phyloP scores from a whole-genome alignment of 2,797 vertebrate species.

The Cyclopterus lumpus region DNA sequence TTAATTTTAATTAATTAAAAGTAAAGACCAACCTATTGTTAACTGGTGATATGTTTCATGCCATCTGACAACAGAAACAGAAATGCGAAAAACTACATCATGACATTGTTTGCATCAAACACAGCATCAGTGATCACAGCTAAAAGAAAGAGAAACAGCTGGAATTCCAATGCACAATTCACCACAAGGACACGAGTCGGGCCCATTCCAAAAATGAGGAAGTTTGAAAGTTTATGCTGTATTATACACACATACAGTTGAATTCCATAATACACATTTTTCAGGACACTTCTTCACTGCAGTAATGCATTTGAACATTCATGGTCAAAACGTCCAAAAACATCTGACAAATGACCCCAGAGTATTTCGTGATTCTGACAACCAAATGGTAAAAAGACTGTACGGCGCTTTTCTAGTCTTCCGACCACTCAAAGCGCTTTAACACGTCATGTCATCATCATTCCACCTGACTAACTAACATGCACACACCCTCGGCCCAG shows the following conservation, averaged over 20 bases:
- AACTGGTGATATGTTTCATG: background rate
- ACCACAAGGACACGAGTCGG: background rate
- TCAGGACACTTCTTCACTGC: constrained; percentile 16
- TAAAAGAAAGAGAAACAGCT: background rate
- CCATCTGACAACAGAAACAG: background rate
- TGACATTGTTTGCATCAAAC: background rate
- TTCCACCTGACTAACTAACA: too few relatives aligned
- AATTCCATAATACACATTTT: background rate
- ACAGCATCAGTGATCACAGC: background rate
- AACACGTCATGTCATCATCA: too few relatives aligned
- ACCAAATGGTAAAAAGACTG: too few relatives aligned
- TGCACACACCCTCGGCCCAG: too few relatives aligned
- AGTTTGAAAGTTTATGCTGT: background rate
- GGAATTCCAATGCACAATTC: background rate
- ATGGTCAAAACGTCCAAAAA: constrained; percentile 34
- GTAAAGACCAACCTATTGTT: background rate
- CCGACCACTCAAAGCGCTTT: too few relatives aligned
- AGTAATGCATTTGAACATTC: constrained; percentile 1
- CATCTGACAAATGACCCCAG: constrained; percentile 39
- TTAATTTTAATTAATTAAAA: background rate
- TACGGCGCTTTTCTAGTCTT: too few relatives aligned
- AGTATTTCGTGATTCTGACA: background rate
- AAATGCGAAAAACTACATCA: background rate
- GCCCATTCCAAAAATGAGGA: background rate
- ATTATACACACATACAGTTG: background rate